These are phyloP conservation scores for Boulengeromyrus knoepffleri DNA, from an alignment of 2,113 vertebrate genomes.

Conservation along the genomic window DNA sequence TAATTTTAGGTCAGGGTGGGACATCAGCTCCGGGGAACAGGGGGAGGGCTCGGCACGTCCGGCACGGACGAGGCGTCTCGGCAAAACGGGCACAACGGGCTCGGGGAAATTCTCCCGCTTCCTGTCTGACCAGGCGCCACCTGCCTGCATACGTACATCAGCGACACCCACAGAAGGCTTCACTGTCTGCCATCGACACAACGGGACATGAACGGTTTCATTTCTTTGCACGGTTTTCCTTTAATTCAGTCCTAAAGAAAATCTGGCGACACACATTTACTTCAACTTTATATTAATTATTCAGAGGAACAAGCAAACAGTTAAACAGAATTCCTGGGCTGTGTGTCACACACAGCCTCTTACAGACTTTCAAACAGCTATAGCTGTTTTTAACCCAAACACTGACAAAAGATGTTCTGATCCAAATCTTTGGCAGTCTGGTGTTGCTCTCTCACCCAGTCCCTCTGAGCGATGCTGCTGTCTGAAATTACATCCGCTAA, in stretches of 20 bases:
- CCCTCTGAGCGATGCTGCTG: neutral
- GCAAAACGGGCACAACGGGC: neutral
- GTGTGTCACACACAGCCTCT: neutral
- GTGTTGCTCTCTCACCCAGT: neutral
- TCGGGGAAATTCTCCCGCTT: neutral
- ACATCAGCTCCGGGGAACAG: conserved; percentile 16
- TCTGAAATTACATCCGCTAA: neutral
- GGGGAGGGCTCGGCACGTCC: neutral
- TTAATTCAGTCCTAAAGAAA: neutral
- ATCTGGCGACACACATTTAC: neutral
- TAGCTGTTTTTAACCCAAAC: neutral
- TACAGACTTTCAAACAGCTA: neutral
- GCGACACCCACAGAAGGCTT: neutral
- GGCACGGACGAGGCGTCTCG: neutral
- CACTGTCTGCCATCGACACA: neutral
- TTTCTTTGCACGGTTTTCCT: neutral
- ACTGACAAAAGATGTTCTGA: neutral
- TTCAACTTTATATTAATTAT: neutral
- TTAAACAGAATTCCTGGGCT: neutral
- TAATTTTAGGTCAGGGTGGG: conserved; percentile 47
- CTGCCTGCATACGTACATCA: neutral
- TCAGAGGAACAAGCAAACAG: neutral
- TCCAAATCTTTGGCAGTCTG: neutral
- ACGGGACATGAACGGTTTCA: neutral
- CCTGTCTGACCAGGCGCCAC: neutral